phyloP scores from a whole-genome alignment of 2,113 vertebrate species.

The Myodes glareolus region DNA sequence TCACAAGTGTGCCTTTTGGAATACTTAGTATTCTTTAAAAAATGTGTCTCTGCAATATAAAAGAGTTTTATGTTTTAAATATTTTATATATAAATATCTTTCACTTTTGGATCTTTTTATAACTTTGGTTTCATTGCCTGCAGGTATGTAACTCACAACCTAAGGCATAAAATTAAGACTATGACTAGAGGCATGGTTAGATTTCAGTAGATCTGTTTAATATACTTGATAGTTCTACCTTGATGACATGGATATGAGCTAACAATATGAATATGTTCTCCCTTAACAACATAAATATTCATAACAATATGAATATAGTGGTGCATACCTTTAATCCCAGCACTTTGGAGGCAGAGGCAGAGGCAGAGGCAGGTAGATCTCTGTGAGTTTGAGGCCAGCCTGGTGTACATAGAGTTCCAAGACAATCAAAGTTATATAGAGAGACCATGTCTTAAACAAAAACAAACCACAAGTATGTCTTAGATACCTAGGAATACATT shows the following conservation, averaged over 20 bases:
- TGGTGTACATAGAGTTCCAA: background rate
- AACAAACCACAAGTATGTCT: background rate
- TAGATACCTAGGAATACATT: background rate
- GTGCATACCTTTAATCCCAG: background rate
- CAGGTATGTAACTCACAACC: slow-evolving; percentile 12
- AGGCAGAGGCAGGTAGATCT: background rate
- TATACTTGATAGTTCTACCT: background rate
- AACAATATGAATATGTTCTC: background rate
- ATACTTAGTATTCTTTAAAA: slow-evolving; percentile 42
- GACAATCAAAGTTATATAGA: background rate
- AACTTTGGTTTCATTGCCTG: background rate
- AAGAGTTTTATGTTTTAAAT: background rate
- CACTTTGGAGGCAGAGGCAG: background rate
- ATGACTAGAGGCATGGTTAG: background rate
- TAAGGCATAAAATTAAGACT: background rate
- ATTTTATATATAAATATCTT: background rate
- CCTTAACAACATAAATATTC: background rate
- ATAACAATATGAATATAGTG: background rate
- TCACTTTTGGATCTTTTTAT: background rate
- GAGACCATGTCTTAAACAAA: background rate
- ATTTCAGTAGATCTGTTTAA: background rate
- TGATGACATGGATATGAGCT: background rate
- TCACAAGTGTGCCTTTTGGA: slow-evolving; percentile 9
- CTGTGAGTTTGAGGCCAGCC: background rate
- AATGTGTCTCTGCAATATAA: background rate